Conservation (phyloP, 2,888 invertebrate genomes). For the Philonicus albiceps region DNA sequence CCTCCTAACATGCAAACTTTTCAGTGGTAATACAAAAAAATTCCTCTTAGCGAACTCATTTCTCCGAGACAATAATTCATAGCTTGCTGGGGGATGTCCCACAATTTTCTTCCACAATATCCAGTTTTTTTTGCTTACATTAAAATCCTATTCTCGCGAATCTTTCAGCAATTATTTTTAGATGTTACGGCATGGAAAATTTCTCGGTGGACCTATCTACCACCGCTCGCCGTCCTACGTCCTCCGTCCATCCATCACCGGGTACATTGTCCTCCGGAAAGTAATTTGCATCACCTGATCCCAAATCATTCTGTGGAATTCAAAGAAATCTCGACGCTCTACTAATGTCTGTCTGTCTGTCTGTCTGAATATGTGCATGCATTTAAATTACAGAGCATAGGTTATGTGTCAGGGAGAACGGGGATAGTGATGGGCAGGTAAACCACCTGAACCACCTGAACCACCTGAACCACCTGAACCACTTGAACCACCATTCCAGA, state of each 20-base stretch:
- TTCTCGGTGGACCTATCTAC: background rate
- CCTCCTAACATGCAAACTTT: background rate
- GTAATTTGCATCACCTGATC: background rate
- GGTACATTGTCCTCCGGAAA: background rate
- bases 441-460: background rate
- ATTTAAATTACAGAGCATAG: background rate
- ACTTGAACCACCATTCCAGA: background rate
- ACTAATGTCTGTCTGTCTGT: background rate
- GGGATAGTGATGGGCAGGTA: background rate
- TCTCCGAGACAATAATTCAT: background rate
- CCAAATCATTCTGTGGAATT: background rate
- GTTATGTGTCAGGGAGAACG: background rate
- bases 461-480: background rate
- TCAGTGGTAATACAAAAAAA: background rate
- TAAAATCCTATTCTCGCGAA: background rate
- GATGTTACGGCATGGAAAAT: background rate
- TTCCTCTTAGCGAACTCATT: background rate
- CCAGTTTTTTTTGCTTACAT: background rate
- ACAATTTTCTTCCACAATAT: background rate
- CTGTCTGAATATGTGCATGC: background rate
- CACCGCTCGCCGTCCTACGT: no score
- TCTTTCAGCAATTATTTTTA: background rate
- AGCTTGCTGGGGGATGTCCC: background rate
- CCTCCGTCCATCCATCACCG: background rate
- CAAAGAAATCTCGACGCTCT: background rate